Conservation (phyloP, 2,797 vertebrate genomes). For the Bradypus variegatus region DNA sequence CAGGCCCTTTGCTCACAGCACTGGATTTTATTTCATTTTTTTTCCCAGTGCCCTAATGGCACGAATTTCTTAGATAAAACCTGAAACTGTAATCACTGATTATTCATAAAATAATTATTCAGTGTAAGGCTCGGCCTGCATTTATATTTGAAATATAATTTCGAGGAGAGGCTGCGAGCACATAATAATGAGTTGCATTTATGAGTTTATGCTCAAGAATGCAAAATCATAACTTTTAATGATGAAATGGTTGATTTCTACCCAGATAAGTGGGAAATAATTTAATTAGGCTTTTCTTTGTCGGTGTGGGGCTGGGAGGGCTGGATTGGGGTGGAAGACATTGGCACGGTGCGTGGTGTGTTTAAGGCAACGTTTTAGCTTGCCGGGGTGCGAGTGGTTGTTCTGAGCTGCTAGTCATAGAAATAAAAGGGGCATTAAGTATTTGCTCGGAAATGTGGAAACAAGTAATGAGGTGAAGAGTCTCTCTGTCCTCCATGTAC, state of each 20-base stretch:
- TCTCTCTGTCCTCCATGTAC: fast-evolving
- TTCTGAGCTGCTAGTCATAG: fast-evolving
- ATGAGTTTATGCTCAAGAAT: fast-evolving
- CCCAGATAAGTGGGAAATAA: too few species aligned
- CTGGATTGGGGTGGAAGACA: too few species aligned
- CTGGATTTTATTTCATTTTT: background rate
- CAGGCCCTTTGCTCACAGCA: fast-evolving
- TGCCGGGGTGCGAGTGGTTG: fast-evolving
- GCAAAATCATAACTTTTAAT: fast-evolving
- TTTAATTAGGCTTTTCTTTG: background rate
- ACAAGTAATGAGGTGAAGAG: background rate
- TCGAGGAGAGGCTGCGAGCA: fast-evolving
- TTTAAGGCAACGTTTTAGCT: too few species aligned
- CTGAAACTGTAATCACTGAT: fast-evolving
- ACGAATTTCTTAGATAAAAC: fast-evolving
- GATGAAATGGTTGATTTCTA: fast-evolving
- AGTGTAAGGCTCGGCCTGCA: fast-evolving
- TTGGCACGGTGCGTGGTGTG: fast-evolving
- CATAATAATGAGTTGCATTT: fast-evolving
- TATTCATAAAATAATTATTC: background rate
- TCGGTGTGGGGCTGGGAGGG: background rate
- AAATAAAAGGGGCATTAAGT: background rate
- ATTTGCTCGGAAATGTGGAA: background rate
- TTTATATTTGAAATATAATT: background rate
- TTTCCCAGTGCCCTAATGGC: background rate